Evolutionary conservation across 2,797 vertebrate genomes (phyloP).

Genomic region (Ceryle rudis): DNA sequence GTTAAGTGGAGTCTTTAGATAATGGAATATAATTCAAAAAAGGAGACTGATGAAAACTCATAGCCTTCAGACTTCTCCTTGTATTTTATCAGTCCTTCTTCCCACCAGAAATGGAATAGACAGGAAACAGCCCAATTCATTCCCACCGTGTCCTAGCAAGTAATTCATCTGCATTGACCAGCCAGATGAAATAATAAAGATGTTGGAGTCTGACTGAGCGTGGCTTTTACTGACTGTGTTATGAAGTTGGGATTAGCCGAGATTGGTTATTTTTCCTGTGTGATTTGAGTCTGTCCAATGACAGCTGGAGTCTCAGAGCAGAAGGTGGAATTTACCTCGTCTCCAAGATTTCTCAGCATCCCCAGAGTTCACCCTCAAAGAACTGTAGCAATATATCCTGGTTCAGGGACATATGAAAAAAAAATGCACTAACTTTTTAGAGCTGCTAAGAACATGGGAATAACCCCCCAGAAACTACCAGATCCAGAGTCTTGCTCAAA

Average conservation of each 20-base stretch:
- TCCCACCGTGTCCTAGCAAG: slow-evolving; percentile 20
- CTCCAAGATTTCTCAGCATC: background rate
- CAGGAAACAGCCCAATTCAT: slow-evolving; percentile 25
- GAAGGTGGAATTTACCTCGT: background rate
- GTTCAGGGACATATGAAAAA: background rate
- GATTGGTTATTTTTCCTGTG: background rate
- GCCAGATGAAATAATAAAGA: slow-evolving; percentile 25
- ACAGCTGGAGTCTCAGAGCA: background rate
- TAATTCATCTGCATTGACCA: background rate
- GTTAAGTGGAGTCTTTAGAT: background rate
- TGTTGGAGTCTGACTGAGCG: background rate
- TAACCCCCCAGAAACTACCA: background rate
- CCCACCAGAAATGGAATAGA: slow-evolving; percentile 20
- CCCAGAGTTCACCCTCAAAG: background rate
- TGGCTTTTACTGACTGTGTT: slow-evolving; percentile 5
- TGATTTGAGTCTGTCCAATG: background rate
- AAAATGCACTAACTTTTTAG: background rate
- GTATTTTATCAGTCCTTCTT: background rate
- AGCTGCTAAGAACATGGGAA: background rate
- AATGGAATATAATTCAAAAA: background rate
- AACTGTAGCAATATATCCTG: background rate
- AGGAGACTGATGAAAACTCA: background rate
- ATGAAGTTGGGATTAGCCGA: background rate
- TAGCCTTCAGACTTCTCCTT: background rate
- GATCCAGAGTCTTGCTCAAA: background rate